These are phyloP conservation scores for Chondrosia reniformis DNA, from an alignment of 37 sponge, comb jelly and placozoan genomes.

Conservation along the genomic window DNA sequence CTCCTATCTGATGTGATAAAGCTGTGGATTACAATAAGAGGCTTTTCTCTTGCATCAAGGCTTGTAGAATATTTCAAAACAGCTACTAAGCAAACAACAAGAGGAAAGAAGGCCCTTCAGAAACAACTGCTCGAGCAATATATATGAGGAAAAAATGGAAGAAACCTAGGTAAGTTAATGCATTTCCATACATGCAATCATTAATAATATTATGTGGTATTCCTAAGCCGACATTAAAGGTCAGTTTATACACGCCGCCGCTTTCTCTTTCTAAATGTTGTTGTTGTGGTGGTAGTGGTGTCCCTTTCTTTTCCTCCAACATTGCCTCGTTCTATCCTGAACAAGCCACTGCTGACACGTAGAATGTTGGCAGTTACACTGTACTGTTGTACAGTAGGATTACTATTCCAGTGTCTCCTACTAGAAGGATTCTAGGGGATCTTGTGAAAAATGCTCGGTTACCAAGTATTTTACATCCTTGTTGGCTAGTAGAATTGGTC, in stretches of 20 bases:
- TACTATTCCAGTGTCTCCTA: constrained; percentile 5
- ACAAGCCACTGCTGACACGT: not conserved
- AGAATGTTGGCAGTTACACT: not conserved
- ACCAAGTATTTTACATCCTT: not conserved
- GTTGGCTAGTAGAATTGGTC: not conserved
- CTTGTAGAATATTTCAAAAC: not conserved
- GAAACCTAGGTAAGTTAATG: not conserved
- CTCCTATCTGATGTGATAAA: not conserved
- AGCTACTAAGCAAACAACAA: not conserved
- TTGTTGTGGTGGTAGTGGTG: not conserved
- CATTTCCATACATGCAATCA: not conserved
- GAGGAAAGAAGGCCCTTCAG: not conserved
- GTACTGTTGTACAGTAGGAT: constrained; percentile 20
- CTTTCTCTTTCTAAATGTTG: not conserved
- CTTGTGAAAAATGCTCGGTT: constrained; percentile 6
- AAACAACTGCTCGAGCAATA: not conserved
- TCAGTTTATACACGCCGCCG: too few relatives aligned
- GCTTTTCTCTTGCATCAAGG: not conserved
- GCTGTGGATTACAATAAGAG: not conserved
- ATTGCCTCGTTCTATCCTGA: not conserved
- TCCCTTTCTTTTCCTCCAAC: not conserved
- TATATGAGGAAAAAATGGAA: not conserved
- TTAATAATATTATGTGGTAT: not conserved
- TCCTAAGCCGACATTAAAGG: too few relatives aligned
- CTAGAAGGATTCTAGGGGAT: constrained; percentile 6